Evolutionary conservation across 2,888 invertebrate genomes (phyloP), one percentile per base, ranked within the genome.

Genomic region (Meta bourneti): DNA sequence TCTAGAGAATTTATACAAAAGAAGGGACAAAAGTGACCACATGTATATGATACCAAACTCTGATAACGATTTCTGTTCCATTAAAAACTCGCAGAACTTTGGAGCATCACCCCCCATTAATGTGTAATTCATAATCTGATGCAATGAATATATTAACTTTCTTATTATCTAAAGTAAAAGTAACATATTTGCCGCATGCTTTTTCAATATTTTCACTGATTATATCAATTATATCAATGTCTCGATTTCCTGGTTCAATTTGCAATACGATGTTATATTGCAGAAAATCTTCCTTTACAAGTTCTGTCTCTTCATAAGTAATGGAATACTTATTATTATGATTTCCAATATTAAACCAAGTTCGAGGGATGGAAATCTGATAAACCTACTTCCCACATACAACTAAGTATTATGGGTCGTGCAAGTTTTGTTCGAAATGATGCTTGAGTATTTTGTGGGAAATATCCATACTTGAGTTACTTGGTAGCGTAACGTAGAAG

Each of bases 401-500:
- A 94, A 1, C n/a, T n/a, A n/a, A n/a, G n/a, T n/a, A 84, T 74
- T 8, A 94, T 88, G 19, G 90, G 85, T 49, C 92, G 77, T 5
- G 93, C 93, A n/a, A n/a, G 77, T 51, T 94, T 93, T 2, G 94
- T 94, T 75, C 72, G 91, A 89, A 92, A 94, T 52, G n/a, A 85
- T 11, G 94, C 82, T 34, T 94, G 93, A n/a, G 93, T 94, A 91
- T 94, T 94, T 70, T 93, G 80, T 0, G 93, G 93, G 88, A 93
- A 94, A 82, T 93, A 72, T 72, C 48, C 51, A 51, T 51, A 69
- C 74, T 93, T 34, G 93, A 93, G 93, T 94, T 94, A 52, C 93
- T 93, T n/a, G 93, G 92, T 7, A 69, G 19, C 6, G 93, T 94
- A 61, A 94, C 51, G 83, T 93, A 94, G 19, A 92, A 92, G 6